Percentiles rank a stretch among this genome's conserved stretches.
Evolutionary conservation across 1,140 invertebrate genomes (phyloP).

Genomic region (Euwallacea fornicatus): DNA sequence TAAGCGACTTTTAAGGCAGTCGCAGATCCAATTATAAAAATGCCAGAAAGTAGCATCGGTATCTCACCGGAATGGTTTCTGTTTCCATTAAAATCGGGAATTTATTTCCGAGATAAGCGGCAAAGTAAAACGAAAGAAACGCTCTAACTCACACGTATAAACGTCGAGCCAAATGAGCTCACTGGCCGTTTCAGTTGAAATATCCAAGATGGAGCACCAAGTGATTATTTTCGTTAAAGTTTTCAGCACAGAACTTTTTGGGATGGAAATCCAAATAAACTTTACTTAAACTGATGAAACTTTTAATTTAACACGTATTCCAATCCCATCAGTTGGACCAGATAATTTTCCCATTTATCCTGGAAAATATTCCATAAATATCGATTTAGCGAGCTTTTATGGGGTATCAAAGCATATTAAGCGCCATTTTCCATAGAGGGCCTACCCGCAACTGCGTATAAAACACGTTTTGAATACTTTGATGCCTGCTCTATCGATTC

Average conservation of each 20-base stretch:
- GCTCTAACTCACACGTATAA: conserved; percentile 52
- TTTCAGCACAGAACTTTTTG: conserved; percentile 7
- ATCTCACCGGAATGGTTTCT: conserved; percentile 29
- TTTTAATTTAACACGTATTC: conserved; percentile 9
- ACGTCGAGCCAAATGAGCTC: conserved; percentile 50
- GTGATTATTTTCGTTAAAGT: conserved; percentile 41
- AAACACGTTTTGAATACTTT: conserved; percentile 43
- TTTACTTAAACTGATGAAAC: too few species aligned
- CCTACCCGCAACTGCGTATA: conserved; percentile 42
- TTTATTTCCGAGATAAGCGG: conserved; percentile 52
- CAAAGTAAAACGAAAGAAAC: conserved; percentile 52
- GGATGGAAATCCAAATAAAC: too few species aligned
- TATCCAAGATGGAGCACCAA: conserved; percentile 48
- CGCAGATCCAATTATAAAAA: conserved; percentile 4
- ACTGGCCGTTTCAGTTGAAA: conserved; percentile 47
- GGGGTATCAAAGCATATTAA: conserved; percentile 28
- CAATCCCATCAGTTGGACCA: conserved; percentile 8
- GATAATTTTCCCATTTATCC: conserved; percentile 31
- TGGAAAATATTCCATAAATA: conserved; percentile 18
- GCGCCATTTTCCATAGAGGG: conserved; percentile 39
- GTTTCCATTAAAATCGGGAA: conserved; percentile 52
- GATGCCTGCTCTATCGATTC: conserved; percentile 42
- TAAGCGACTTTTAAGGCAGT: not conserved
- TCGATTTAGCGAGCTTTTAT: conserved; percentile 24
- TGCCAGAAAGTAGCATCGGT: conserved; percentile 2